These are phyloP conservation scores for Ascidia mentula DNA, from an alignment of 23 tunicate species.

Conservation along the genomic window DNA sequence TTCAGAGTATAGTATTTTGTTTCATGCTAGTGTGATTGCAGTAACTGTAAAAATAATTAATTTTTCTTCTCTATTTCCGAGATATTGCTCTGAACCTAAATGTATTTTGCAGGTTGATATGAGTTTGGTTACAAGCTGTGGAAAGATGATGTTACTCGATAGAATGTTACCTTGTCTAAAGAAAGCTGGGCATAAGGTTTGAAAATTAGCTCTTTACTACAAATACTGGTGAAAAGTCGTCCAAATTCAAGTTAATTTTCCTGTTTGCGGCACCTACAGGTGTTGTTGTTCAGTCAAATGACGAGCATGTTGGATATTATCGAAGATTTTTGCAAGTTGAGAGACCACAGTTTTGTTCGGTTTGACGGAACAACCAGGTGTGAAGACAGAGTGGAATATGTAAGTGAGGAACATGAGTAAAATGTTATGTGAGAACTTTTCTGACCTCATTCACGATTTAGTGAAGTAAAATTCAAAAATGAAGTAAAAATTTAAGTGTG, in stretches of 20 bases:
- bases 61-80: too few species aligned
- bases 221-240: too few species aligned
- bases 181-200: conserved; percentile 55
- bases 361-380: conserved; percentile 77
- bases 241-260: neutral
- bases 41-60: too few species aligned
- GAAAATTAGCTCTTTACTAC: too few species aligned
- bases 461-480: too few species aligned
- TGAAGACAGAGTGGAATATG: conserved; percentile 57
- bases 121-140: conserved; percentile 51
- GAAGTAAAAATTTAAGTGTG: too few species aligned
- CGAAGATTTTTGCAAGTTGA: conserved; percentile 71
- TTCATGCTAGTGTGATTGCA: too few species aligned
- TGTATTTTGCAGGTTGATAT: conserved; percentile 41
- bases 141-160: conserved; percentile 81
- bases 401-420: too few species aligned
- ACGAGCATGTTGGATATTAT: conserved; percentile 67
- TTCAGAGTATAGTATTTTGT: too few species aligned
- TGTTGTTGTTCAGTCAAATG: conserved; percentile 87
- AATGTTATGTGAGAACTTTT: too few species aligned
- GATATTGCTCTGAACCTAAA: conserved; percentile 4
- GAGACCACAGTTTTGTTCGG: conserved; percentile 49
- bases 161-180: conserved; percentile 60
- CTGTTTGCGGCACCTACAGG: conserved; percentile 20
- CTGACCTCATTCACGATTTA: too few species aligned